Evolutionary conservation across 2,888 invertebrate genomes (phyloP).

Genomic region (Megastigmus dorsalis): DNA sequence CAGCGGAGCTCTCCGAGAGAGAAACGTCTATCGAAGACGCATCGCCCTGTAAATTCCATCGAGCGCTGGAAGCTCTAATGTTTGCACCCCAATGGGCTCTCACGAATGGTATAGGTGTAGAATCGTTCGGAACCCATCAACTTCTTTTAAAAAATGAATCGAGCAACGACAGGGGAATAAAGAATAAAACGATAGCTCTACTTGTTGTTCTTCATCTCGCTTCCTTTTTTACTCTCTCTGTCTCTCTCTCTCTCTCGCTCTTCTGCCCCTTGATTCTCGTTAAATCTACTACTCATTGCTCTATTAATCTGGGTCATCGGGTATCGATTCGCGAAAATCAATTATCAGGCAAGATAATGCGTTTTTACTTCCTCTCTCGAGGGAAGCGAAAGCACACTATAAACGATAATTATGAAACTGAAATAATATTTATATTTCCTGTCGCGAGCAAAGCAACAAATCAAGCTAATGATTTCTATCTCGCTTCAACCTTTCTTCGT

Average conservation of each 20-base stretch:
- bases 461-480: too few species aligned
- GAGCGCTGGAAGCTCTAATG: slow-evolving; percentile 22
- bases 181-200: too few species aligned
- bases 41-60: slow-evolving; percentile 49
- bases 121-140: slow-evolving; percentile 27
- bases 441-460: too few species aligned
- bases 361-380: neutral
- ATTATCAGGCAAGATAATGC: slow-evolving; percentile 1
- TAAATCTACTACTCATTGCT: slow-evolving; percentile 1
- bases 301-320: neutral
- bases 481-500: too few species aligned
- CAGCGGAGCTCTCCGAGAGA: slow-evolving; percentile 7
- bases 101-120: slow-evolving; percentile 9
- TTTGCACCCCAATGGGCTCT: slow-evolving; percentile 30
- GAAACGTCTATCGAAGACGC: slow-evolving; percentile 47
- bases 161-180: slow-evolving; percentile 7
- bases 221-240: neutral
- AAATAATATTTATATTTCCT: too few species aligned
- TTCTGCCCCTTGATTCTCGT: too few species aligned
- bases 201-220: too few species aligned
- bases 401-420: too few species aligned
- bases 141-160: slow-evolving; percentile 44
- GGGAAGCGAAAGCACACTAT: neutral
- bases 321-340: neutral
- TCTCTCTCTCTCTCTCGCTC: neutral